A percentile compares a stretch with the other conserved stretches of the same genome.
Conservation (phyloP, 2,113 vertebrate genomes). For the Thamnaconus septentrionalis region DNA sequence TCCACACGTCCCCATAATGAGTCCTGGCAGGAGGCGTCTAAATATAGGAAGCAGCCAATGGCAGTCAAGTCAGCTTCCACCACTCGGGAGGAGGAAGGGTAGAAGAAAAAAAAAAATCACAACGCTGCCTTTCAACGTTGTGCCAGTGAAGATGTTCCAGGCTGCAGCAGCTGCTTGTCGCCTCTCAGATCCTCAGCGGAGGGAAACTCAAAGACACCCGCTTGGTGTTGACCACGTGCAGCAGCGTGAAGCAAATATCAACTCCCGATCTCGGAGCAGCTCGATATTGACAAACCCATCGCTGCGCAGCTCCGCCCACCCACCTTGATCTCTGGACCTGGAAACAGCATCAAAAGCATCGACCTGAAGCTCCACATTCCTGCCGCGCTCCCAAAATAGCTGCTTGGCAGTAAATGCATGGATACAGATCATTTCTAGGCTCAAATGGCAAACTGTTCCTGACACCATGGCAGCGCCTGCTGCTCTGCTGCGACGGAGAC, state of each 20-base stretch:
- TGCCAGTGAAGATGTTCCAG: conserved; percentile 14
- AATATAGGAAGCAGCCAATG: conserved; percentile 27
- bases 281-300: no score
- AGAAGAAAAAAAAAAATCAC: conserved; percentile 14
- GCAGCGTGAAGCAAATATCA: background rate
- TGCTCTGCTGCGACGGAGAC: no score
- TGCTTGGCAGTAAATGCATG: no score
- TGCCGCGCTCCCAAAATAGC: no score
- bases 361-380: no score
- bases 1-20: conserved; percentile 2
- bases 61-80: conserved; percentile 22
- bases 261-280: no score
- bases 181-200: conserved; percentile 32
- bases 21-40: conserved; percentile 14
- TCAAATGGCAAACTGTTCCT: no score
- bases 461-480: no score
- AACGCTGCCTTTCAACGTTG: conserved; percentile 47
- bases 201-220: conserved; percentile 10
- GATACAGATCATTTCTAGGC: no score
- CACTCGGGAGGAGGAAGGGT: background rate
- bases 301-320: no score
- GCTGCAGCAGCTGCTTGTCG: conserved; percentile 1
- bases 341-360: no score
- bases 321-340: no score
- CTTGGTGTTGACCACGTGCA: conserved; percentile 22